Percentiles rank a stretch among this genome's conserved stretches.
These are phyloP conservation scores for Sminthurides aquaticus DNA, from an alignment of 2,888 invertebrate genomes.

Conservation along the genomic window DNA sequence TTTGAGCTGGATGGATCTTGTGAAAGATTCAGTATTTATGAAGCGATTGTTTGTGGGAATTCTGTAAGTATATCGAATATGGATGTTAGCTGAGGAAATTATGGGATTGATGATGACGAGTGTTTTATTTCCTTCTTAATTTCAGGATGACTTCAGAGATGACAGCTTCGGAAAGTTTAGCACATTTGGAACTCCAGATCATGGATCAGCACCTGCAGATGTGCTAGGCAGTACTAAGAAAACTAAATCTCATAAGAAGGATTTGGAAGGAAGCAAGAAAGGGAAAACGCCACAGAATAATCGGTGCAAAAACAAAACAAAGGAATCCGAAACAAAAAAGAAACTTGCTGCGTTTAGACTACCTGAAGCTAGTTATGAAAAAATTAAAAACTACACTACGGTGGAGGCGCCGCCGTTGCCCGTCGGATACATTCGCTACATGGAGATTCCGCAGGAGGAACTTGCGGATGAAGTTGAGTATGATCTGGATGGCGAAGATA, in stretches of 20 bases:
- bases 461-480: constrained; percentile 88
- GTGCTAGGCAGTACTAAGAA: no score
- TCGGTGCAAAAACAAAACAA: background rate
- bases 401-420: constrained; percentile 76
- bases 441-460: constrained; percentile 89
- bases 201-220: background rate
- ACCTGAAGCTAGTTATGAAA: constrained; percentile 62
- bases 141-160: background rate
- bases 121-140: background rate
- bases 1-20: constrained; percentile 26
- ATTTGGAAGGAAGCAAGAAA: background rate
- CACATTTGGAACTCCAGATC: background rate
- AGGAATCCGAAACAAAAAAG: constrained; percentile 1
- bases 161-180: background rate
- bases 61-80: background rate
- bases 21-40: constrained; percentile 25
- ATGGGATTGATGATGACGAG: background rate
- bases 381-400: constrained; percentile 70
- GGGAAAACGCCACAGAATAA: background rate
- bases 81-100: background rate
- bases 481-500: constrained; percentile 93
- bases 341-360: constrained; percentile 45
- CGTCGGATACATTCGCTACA: constrained; percentile 76
- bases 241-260: constrained; percentile 10
- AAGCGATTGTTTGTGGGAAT: constrained; percentile 6